These are phyloP conservation scores for Sanderia malayensis DNA, from an alignment of 30 jellyfish, hydroid and myxozoan species.

Conservation along the genomic window DNA sequence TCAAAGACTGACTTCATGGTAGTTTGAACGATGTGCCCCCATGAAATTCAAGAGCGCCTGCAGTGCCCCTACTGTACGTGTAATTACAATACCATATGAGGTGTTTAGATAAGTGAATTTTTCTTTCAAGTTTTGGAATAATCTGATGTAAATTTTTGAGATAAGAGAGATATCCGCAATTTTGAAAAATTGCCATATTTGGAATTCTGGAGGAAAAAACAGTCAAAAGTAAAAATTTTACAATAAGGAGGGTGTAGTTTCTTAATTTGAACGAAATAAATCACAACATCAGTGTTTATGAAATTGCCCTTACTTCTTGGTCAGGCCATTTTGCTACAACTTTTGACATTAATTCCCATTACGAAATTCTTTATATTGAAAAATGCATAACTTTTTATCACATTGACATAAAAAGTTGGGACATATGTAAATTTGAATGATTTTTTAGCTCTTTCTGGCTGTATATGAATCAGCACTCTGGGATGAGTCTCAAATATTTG, in stretches of 20 bases:
- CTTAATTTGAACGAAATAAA: not conserved
- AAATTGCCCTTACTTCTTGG: not conserved
- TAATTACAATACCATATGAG: not conserved
- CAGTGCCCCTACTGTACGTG: not conserved
- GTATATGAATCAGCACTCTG: constrained; percentile 21
- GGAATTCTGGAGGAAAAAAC: constrained; percentile 22
- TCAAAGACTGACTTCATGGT: too few species aligned
- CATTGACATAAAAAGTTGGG: constrained; percentile 18
- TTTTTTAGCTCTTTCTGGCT: constrained; percentile 14
- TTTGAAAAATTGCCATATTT: constrained; percentile 1
- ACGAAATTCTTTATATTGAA: not conserved
- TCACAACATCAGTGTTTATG: not conserved
- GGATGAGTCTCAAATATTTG: not conserved
- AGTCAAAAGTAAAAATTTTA: constrained; percentile 1
- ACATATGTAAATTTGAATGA: constrained; percentile 13
- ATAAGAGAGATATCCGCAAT: not conserved
- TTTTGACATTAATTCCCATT: not conserved
- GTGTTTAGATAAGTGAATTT: not conserved
- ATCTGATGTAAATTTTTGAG: not conserved
- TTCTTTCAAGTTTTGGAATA: not conserved
- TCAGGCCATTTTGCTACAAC: not conserved
- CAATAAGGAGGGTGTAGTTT: constrained; percentile 9
- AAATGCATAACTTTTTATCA: constrained; percentile 5
- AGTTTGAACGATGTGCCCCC: not conserved
- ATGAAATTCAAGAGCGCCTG: not conserved